A percentile compares a stretch with the other conserved stretches of the same genome.
Evolutionary conservation across 2,797 vertebrate genomes (phyloP).

Genomic region (Apodemus agrarius): DNA sequence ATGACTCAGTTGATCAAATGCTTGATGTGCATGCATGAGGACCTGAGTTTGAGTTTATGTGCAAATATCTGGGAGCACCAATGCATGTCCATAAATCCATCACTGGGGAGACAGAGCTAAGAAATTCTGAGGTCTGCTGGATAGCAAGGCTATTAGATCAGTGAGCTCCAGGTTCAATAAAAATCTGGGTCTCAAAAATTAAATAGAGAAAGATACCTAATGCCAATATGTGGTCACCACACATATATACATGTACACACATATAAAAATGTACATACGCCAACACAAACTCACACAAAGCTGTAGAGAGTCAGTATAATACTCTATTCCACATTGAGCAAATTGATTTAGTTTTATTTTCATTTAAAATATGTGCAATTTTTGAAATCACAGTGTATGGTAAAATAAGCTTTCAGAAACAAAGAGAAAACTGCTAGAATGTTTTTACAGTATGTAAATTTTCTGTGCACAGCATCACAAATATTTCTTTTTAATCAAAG

Average conservation of each 20-base stretch:
- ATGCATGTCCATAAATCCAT: neutral
- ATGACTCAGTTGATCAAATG: neutral
- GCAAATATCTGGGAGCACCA: neutral
- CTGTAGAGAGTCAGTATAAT: neutral
- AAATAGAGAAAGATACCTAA: neutral
- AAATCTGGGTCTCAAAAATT: neutral
- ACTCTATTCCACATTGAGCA: neutral
- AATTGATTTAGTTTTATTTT: neutral
- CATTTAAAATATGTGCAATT: neutral
- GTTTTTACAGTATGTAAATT: neutral
- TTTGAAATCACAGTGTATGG: neutral
- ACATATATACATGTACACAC: neutral
- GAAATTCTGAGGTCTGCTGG: neutral
- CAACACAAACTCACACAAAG: neutral
- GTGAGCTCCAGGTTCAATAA: neutral
- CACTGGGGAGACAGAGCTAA: neutral
- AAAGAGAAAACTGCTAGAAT: neutral
- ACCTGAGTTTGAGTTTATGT: neutral
- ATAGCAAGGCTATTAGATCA: neutral
- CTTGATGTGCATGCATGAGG: neutral
- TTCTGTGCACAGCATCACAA: neutral
- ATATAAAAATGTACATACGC: neutral
- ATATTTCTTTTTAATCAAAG: neutral
- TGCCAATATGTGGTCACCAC: neutral
- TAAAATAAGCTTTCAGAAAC: constrained; percentile 25